Evolutionary conservation across 1,140 invertebrate species (phyloP), one percentile per base, ranked within the genome.

Genomic region (Monomorium pharaonis): DNA sequence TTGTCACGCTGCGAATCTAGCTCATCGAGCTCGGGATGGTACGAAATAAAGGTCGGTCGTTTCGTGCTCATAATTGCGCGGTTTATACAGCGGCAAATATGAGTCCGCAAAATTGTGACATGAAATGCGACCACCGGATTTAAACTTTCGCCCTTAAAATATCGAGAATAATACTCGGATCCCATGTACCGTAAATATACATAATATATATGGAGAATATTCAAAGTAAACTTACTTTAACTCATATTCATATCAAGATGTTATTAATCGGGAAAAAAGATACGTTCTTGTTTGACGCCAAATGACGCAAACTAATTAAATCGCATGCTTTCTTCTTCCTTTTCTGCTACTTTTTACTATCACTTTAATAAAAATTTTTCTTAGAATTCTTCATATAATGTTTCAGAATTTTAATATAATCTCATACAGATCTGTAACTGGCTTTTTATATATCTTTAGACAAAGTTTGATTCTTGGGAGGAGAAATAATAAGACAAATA

Each of bases 21-120:
- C 67, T 47, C 78, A 54, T 72, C 42, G 78, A 27, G 78, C 49
- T 33, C 67, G 49, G 37, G 27, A 58, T 83, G 78, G 51, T 56
- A 83, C 67, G 67, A 44, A 74, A 58, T 65, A 83, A 74, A 74
- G 78, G 67, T 83, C 67, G 67, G 5, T 21, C 51, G 51, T 74
- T 74, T 74, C 67, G 78, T 83, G 78, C 42, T 74, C 78, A 83
- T 83, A 83, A 83, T 83, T 83, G 67, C 37, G 24, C 24, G 21
- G 51, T 60, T 72, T 49, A 58, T 60, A 54, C 63, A 58, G 37
- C 27, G 51, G 51, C 51, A 83, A 83, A 74, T 83, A 83, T 72
- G 67, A 72, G n/a, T 56, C 67, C 67, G n/a, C 49, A 78, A 78
- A 74, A 74, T 74, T 63, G 47, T 60, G 51, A 83, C 67, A 44